Evolutionary conservation across 2,888 invertebrate species (phyloP).

Genomic region (Thymelicus sylvestris): DNA sequence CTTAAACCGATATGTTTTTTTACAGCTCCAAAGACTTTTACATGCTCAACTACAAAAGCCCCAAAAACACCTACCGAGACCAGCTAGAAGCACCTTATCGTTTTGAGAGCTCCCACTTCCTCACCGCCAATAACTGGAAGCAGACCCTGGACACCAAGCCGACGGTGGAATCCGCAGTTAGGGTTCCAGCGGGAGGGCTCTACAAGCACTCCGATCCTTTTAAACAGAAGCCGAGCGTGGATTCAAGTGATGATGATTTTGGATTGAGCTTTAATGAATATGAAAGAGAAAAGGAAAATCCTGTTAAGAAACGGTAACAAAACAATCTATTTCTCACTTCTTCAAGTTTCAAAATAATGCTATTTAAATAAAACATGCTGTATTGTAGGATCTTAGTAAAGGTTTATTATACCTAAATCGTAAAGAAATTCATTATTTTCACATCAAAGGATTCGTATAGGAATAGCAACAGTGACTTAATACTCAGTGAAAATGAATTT

Average conservation of each 20-base stretch:
- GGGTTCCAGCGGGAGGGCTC: constrained; percentile 64
- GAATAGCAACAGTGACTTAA: no score
- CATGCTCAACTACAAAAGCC: constrained; percentile 51
- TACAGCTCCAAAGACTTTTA: constrained; percentile 57
- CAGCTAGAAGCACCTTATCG: constrained; percentile 56
- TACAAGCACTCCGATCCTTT: constrained; percentile 66
- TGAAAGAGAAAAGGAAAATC: constrained; percentile 55
- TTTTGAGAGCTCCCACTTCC: constrained; percentile 55
- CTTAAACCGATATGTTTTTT: neutral
- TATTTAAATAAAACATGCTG: no score
- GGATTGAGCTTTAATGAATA: constrained; percentile 54
- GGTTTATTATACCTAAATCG: no score
- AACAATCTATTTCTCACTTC: no score
- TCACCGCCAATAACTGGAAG: constrained; percentile 55
- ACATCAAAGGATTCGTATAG: no score
- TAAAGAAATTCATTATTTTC: no score
- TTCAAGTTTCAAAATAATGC: no score
- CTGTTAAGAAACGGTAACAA: constrained; percentile 61
- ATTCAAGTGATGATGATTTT: constrained; percentile 53
- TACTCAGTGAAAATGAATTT: no score
- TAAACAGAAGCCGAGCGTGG: constrained; percentile 57
- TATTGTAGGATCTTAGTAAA: no score
- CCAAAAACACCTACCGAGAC: constrained; percentile 48
- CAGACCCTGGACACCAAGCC: constrained; percentile 59
- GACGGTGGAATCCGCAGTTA: constrained; percentile 61